Conservation (phyloP, 2,113 vertebrate genomes). For the Barbus barbus region DNA sequence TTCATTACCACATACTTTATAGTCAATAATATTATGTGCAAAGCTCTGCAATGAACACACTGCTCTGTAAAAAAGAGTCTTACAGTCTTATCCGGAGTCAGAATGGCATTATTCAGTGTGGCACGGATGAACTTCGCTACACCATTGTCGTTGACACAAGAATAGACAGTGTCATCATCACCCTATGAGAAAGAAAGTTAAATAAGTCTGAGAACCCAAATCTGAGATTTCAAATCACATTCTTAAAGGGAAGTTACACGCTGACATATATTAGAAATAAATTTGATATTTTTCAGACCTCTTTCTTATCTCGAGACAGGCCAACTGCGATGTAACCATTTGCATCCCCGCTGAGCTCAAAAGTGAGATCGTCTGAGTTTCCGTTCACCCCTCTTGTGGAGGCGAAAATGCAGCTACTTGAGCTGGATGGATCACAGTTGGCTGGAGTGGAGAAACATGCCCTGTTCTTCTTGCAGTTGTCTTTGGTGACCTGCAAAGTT, state of each 20-base stretch:
- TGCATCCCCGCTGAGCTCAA: slow-evolving; percentile 54
- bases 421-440: slow-evolving; percentile 17
- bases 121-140: background rate
- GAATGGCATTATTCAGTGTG: fast-evolving
- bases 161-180: slow-evolving; percentile 44
- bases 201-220: background rate
- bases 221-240: too few relatives aligned
- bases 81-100: background rate
- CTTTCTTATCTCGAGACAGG: background rate
- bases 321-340: slow-evolving; percentile 45
- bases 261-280: background rate
- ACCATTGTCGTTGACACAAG: slow-evolving; percentile 57
- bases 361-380: slow-evolving; percentile 26
- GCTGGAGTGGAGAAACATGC: slow-evolving; percentile 57
- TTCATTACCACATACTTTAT: background rate
- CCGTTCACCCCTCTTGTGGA: fast-evolving
- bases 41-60: background rate
- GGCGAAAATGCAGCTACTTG: slow-evolving; percentile 54
- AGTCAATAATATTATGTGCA: background rate
- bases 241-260: too few relatives aligned
- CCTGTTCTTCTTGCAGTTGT: background rate
- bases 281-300: slow-evolving; percentile 30
- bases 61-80: slow-evolving; percentile 28
- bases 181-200: slow-evolving; percentile 47
- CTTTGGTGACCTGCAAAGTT: slow-evolving; percentile 27